Base-by-base conservation (phyloP, 2,797 vertebrate genomes). In the Lepus oiostolus region DNA sequence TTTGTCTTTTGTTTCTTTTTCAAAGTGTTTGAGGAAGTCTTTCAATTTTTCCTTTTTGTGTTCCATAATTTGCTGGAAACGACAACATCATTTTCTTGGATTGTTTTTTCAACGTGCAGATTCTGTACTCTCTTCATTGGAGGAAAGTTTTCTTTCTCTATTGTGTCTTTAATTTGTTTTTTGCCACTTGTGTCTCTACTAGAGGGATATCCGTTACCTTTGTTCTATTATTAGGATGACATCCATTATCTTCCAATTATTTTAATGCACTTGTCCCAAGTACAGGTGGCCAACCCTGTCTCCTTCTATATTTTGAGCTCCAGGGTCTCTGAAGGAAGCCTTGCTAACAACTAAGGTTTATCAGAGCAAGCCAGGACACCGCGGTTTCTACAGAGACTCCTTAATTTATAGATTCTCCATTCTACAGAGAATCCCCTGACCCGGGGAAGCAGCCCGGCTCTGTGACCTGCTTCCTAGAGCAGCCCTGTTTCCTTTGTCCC, bases 211-310 rank as follows among this genome's bases (percentile, higher is more conserved):
- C 26, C 65, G 58, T 75, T 74, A 65, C 65, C 70, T 87, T 94
- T 93, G 65, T 60, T 80, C 71, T 67, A 2, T 71, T 74, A 32
- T 28, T 74, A 54, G 35, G 42, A 63, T 70, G 63, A 32, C 62
- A 42, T 19, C 11, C 30, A 24, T 86, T 60, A 30, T 92, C 30
- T 85, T 54, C 17, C 58, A 83, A 7, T 84, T 67, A 47, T 72
- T 92, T 88, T 88, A 88, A 88, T 92, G 5, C 63, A 54, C 91
- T 95, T 93, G 47, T 95, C 12, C 54, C 38, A 38, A 88, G 84
- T 79, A 35, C 22, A 71, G n/a, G 65, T 35, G 72, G 14, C 71
- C 54, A 63, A 70, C 12, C n/a, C 26, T 82, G 28, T 7, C 4
- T 42, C 1, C 28, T 71, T 68, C 68, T 79, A 1, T 4, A 5